Conservation (phyloP, 2,797 vertebrate species). For the Apodemus agrarius region DNA sequence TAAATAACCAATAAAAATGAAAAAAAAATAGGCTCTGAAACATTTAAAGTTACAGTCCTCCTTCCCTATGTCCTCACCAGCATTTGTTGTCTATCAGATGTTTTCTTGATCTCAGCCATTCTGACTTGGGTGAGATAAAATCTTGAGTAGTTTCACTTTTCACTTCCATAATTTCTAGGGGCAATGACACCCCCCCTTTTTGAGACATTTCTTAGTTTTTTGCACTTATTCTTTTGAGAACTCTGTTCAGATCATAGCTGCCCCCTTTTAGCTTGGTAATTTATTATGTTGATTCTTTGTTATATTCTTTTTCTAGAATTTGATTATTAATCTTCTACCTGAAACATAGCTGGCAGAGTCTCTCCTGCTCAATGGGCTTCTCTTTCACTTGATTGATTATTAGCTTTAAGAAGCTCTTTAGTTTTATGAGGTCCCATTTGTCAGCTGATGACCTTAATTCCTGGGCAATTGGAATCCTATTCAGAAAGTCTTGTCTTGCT, state of each 20-base stretch:
- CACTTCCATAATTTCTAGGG: not conserved
- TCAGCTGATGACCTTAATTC: not conserved
- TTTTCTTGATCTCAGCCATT: not conserved
- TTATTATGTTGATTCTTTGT: not conserved
- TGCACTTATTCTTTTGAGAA: not conserved
- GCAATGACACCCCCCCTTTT: not conserved
- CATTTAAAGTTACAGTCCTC: not conserved
- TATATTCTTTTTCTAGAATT: not conserved
- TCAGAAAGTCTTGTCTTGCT: not conserved
- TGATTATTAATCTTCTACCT: not conserved
- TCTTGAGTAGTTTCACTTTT: not conserved
- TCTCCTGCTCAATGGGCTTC: not conserved
- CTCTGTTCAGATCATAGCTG: not conserved
- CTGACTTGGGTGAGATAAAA: not conserved
- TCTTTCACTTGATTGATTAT: not conserved
- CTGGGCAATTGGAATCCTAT: not conserved
- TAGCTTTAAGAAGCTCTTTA: not conserved
- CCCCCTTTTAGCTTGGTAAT: not conserved
- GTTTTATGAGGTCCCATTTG: not conserved
- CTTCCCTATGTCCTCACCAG: too few species aligned
- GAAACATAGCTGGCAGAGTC: not conserved
- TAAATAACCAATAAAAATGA: too few species aligned
- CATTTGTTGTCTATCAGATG: not conserved
- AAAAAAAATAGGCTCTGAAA: not conserved
- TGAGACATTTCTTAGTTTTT: not conserved